A percentile compares a stretch with the other conserved stretches of the same genome.
These are phyloP conservation scores for Drosophila aff. DNA, from an alignment of 1,140 invertebrate species.

Conservation along the genomic window DNA sequence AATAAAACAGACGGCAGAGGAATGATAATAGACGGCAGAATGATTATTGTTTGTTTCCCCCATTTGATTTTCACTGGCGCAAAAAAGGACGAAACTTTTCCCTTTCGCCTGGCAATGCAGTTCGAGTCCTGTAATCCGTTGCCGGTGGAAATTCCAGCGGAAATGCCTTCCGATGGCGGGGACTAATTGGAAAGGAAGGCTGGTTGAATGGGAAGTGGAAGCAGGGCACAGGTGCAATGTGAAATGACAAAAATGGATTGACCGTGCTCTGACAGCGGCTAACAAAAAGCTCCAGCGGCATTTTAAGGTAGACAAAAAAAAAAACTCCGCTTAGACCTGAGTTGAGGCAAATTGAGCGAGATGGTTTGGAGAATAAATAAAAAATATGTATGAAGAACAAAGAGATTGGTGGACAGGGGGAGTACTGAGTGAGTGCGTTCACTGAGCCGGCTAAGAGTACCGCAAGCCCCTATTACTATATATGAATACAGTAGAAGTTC, in stretches of 20 bases:
- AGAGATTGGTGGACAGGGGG: neutral
- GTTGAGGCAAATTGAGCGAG: conserved; percentile 50
- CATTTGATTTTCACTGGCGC: conserved; percentile 17
- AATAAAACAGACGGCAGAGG: conserved; percentile 6
- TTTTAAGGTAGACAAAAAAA: conserved; percentile 19
- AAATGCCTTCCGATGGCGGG: conserved; percentile 65
- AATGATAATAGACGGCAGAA: conserved; percentile 44
- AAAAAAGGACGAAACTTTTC: conserved; percentile 69
- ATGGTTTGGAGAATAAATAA: conserved; percentile 19
- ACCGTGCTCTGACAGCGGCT: conserved; percentile 16
- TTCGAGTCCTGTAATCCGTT: conserved; percentile 8
- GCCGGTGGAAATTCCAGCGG: conserved; percentile 55
- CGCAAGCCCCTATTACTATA: conserved; percentile 54
- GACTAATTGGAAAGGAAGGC: conserved; percentile 61
- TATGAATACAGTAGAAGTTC: neutral
- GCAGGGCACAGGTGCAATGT: conserved; percentile 60
- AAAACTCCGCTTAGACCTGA: conserved; percentile 25
- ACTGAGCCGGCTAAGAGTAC: conserved; percentile 67
- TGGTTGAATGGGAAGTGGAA: neutral
- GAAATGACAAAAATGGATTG: conserved; percentile 62
- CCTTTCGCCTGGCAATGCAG: conserved; percentile 35
- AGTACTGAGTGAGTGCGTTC: conserved; percentile 14
- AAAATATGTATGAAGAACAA: conserved; percentile 6
- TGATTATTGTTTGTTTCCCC: conserved; percentile 57
- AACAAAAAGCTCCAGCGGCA: conserved; percentile 5